These are phyloP conservation scores for Tipula unca DNA, from an alignment of 2,888 invertebrate species.

Conservation along the genomic window DNA sequence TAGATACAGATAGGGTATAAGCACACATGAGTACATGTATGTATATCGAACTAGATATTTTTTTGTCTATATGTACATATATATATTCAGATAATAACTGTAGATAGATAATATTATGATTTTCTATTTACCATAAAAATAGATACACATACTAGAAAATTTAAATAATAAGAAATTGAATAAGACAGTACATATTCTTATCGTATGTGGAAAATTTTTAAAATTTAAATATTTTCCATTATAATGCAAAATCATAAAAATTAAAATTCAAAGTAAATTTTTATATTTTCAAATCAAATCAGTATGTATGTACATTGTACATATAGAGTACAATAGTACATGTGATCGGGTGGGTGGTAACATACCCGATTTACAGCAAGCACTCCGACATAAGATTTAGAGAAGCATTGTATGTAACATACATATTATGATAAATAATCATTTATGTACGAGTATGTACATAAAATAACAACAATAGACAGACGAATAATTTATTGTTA, in stretches of 20 bases:
- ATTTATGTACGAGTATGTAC: no score
- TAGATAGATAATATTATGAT: constrained; percentile 14
- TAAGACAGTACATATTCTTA: neutral
- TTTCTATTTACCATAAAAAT: neutral
- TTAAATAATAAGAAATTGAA: constrained; percentile 14
- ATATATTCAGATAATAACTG: neutral
- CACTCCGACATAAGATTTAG: neutral
- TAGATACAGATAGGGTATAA: neutral
- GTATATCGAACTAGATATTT: neutral
- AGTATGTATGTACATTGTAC: neutral
- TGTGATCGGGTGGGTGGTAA: neutral
- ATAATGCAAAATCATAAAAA: neutral
- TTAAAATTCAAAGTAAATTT: neutral
- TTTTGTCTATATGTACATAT: no score
- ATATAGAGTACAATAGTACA: neutral
- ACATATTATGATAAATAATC: constrained; percentile 4
- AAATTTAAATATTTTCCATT: neutral
- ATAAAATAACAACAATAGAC: neutral
- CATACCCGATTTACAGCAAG: neutral
- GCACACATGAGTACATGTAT: neutral
- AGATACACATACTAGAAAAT: neutral
- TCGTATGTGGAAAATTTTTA: neutral
- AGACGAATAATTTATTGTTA: neutral
- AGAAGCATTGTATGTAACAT: neutral
- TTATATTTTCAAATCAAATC: neutral